Evolutionary conservation across 2,113 vertebrate species (phyloP).

Genomic region (Ctenomys sociabilis): DNA sequence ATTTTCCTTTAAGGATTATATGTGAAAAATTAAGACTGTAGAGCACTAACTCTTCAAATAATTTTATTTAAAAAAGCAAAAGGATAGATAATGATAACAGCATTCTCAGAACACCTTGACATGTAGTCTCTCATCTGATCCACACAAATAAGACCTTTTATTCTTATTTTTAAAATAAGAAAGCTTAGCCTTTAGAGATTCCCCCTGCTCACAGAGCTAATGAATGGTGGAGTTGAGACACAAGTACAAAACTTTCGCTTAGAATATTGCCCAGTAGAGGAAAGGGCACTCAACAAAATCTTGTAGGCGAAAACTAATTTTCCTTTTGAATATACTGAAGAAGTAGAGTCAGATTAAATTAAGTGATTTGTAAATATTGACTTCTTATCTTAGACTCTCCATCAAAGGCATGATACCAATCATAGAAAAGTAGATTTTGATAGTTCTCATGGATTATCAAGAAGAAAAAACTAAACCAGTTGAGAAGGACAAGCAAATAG

Average conservation of each 20-base stretch:
- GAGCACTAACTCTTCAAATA: not conserved
- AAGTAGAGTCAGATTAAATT: not conserved
- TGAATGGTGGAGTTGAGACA: not conserved
- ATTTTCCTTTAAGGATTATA: constrained; percentile 9
- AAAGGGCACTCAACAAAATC: constrained; percentile 24
- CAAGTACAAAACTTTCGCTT: not conserved
- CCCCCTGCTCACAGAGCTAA: not conserved
- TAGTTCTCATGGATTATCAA: constrained; percentile 14
- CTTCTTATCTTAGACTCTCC: not conserved
- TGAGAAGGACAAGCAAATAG: not conserved
- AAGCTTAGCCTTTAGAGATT: not conserved
- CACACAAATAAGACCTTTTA: not conserved
- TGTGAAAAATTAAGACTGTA: not conserved
- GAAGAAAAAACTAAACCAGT: constrained; percentile 13
- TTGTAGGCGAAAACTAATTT: constrained; percentile 12
- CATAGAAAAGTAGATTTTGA: not conserved
- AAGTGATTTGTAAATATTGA: constrained; percentile 29
- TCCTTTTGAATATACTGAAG: not conserved
- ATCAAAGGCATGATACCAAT: not conserved
- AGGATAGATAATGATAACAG: not conserved
- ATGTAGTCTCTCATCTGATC: not conserved
- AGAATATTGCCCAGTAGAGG: not conserved
- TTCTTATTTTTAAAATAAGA: constrained; percentile 16
- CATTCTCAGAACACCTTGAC: not conserved
- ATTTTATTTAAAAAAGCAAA: constrained; percentile 12